Base-by-base conservation (phyloP, 2,113 vertebrate species). In the Gobio gobio region DNA sequence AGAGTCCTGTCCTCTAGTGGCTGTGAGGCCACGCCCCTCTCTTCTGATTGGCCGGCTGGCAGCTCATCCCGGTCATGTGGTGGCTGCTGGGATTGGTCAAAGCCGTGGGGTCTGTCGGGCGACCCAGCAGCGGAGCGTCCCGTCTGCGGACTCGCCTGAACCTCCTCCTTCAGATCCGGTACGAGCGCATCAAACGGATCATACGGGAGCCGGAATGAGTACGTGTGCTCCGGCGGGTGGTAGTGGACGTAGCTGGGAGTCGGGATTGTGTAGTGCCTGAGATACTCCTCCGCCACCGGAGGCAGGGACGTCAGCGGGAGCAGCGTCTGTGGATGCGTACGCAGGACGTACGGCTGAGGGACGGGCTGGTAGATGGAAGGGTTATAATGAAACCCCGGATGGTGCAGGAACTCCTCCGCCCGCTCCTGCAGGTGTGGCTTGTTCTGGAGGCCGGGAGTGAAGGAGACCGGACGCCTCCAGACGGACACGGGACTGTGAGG, bases 111-210 rank as follows among this genome's bases (percentile, higher is more conserved):
- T 90, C 96, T 94, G 70, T 96, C 95, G 0, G 97, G 97, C n/a
- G 97, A 98, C 36, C 97, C 97, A 0, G 94, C 95, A 56, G 97
- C 96, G 0, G 97, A 96, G 0, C 95, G 96, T 14, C 96, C 97
- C 0, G 94, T 95, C 0, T 95, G 95, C 0, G 97, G 97, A 86
- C 97, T 98, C 92, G 95, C 76, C 56, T 86, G 87, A 59, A 82
- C 40, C 3, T 86, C 80, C 20, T 83, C 80, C 20, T 80, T 70
- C 12, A 94, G 18, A 92, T 93, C 51, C 93, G 90, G 63, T 96
- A 94, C 9, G 89, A 91, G 80, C 91, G 90, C 78, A 88, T 58
- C n/a, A n/a, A n/a, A 59, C 5, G 33, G 26, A 8, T 78, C 54
- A 43, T 12, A 59, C 13, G 1, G 1, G 72, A 26, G 20, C 8